Conservation (phyloP, 2,888 invertebrate species). For the Holacanthella duospinosa region DNA sequence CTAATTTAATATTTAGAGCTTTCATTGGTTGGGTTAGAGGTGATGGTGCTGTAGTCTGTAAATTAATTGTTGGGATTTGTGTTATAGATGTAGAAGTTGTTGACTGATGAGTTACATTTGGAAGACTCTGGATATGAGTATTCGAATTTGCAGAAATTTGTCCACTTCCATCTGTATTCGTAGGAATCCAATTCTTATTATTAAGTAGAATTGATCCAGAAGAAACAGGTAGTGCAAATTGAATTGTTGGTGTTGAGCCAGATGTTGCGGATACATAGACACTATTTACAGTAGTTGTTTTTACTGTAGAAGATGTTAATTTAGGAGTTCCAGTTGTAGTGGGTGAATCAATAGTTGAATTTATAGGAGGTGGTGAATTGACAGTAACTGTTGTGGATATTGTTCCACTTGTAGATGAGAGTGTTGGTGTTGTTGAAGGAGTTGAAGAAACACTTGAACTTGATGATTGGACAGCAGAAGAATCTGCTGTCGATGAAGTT, state of each 20-base stretch:
- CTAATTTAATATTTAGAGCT: background rate
- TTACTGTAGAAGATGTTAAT: background rate
- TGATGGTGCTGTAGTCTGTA: background rate
- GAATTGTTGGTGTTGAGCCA: background rate
- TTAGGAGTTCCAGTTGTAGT: background rate
- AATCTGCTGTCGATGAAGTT: conserved; percentile 7
- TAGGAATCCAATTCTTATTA: conserved; percentile 1
- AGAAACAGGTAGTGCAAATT: background rate
- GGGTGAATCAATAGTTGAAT: background rate
- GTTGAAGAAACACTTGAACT: conserved; percentile 9
- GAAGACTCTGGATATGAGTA: too few relatives aligned
- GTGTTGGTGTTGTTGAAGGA: conserved; percentile 6
- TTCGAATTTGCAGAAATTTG: background rate
- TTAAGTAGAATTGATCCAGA: background rate
- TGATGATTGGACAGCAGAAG: background rate
- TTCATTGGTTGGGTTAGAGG: background rate
- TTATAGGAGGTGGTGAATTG: background rate
- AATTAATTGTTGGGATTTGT: background rate
- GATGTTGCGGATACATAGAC: background rate
- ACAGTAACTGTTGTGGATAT: background rate
- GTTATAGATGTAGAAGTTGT: too few relatives aligned
- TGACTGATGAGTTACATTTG: too few relatives aligned
- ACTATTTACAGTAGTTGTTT: conserved; percentile 1
- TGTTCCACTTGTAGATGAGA: background rate
- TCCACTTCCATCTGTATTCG: background rate